Evolutionary conservation across 1,140 invertebrate species (phyloP), one percentile per base, ranked within the genome.

Genomic region (Meloidogyne exigua): DNA sequence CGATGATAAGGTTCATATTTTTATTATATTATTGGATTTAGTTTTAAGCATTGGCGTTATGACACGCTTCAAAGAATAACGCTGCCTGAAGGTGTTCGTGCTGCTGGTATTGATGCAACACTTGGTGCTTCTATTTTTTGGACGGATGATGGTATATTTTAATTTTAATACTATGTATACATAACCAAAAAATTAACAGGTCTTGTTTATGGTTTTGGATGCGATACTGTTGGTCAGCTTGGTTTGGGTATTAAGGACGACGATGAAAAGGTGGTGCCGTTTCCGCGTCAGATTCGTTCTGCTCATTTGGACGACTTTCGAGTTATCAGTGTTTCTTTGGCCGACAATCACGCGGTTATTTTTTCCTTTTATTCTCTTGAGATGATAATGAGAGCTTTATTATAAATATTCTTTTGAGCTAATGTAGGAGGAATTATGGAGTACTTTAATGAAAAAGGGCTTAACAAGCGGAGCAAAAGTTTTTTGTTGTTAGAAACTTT

Each of bases 221-320:
- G 66, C 67, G 85, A 87, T 39, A 81, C 81, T 23, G 81, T 76
- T 42, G 85, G 85, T n/a, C 85, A 87, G 26, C 76, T 86, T 12
- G 85, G 85, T 57, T 74, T 86, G 5, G 85, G 85, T 18, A 75
- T 86, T 57, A 81, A 77, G 36, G 85, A 86, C 36, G 85, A 85
- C 18, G 84, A 85, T 26, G 81, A 81, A n/a, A 79, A 83, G 28
- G 75, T 86, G 11, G 85, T 87, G 15, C n/a, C 76, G 0, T 75
- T 67, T 23, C 85, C 85, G 12, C 68, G 71, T 39, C 65, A 79
- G 68, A 83, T 86, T 66, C 68, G 26, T 18, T 86, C 85, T 10
- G 80, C 80, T 7, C 85, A 86, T 77, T 73, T 86, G n/a, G 80
- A 86, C 18, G 82, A 77, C 12, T 83, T 77, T 76, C 71, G 77